Percentiles rank a stretch among this genome's conserved stretches.
phyloP scores from a whole-genome alignment of 92 coral and sea anemone species.

The Epizoanthus rinbou region DNA sequence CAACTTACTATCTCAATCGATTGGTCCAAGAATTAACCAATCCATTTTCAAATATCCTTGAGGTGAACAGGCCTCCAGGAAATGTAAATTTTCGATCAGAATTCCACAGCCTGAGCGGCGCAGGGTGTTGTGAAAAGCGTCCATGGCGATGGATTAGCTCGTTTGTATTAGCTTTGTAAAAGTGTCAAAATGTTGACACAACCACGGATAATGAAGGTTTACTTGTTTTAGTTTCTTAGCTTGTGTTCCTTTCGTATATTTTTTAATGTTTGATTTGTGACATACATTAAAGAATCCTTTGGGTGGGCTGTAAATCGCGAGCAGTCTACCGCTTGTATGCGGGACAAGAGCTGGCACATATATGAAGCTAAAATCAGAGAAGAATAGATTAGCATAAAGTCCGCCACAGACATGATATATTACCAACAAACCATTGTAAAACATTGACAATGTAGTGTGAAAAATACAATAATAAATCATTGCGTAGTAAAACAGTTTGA shows the following conservation, averaged over 20 bases:
- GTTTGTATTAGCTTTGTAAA: not conserved
- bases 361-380: not conserved
- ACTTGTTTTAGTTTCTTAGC: no score
- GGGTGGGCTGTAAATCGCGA: no score
- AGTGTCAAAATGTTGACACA: slow-evolving; percentile 37
- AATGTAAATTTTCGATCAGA: slow-evolving; percentile 48
- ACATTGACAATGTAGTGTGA: not conserved
- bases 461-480: not conserved
- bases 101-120: not conserved
- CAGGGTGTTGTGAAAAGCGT: no score
- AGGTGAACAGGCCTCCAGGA: slow-evolving; percentile 38
- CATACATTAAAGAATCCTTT: no score
- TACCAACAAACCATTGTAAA: not conserved
- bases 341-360: no score
- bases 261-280: no score
- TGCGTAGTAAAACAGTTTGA: no score
- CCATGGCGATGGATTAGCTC: no score
- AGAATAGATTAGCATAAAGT: not conserved
- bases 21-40: slow-evolving; percentile 28
- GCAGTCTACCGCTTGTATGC: no score
- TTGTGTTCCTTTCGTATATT: no score
- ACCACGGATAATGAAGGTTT: no score
- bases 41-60: slow-evolving; percentile 45
- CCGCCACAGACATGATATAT: not conserved
- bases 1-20: slow-evolving; percentile 3